phyloP scores from a whole-genome alignment of 1,140 invertebrate genomes.

The Carcinoscorpius rotundicauda region DNA sequence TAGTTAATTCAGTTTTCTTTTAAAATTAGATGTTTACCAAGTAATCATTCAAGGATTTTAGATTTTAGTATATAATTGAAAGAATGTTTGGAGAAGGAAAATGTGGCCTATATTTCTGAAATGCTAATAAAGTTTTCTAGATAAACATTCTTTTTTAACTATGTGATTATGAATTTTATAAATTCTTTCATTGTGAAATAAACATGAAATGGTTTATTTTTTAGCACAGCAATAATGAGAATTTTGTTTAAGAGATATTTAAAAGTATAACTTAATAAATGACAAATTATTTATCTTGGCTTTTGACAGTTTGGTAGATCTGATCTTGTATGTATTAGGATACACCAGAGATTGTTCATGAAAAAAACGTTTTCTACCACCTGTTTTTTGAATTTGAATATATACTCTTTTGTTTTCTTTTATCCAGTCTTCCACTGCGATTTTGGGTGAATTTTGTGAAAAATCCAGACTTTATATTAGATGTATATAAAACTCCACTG shows the following conservation, averaged over 20 bases:
- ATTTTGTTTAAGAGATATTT: background rate
- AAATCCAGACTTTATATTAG: conserved; percentile 93
- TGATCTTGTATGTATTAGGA: background rate
- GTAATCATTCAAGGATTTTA: too few species aligned
- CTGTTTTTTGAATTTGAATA: conserved; percentile 1
- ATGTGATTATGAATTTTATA: too few species aligned
- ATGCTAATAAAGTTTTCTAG: too few species aligned
- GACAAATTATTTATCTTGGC: background rate
- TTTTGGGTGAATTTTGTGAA: conserved; percentile 98
- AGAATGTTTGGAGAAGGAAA: too few species aligned
- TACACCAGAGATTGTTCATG: background rate
- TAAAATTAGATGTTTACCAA: too few species aligned
- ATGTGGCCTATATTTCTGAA: too few species aligned
- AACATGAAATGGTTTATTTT: too few species aligned
- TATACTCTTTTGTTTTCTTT: background rate
- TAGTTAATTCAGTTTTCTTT: too few species aligned
- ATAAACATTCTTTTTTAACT: too few species aligned
- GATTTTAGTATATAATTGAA: too few species aligned
- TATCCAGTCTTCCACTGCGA: conserved; percentile 63
- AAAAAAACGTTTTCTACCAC: background rate
- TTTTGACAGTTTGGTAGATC: background rate
- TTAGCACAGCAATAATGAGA: background rate
- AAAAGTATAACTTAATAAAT: background rate
- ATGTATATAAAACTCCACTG: conserved; percentile 82
- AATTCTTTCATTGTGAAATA: too few species aligned